Percentiles rank a stretch among this genome's conserved stretches.
phyloP scores from a whole-genome alignment of 1,140 invertebrate genomes.

The Camponotus floridanus region DNA sequence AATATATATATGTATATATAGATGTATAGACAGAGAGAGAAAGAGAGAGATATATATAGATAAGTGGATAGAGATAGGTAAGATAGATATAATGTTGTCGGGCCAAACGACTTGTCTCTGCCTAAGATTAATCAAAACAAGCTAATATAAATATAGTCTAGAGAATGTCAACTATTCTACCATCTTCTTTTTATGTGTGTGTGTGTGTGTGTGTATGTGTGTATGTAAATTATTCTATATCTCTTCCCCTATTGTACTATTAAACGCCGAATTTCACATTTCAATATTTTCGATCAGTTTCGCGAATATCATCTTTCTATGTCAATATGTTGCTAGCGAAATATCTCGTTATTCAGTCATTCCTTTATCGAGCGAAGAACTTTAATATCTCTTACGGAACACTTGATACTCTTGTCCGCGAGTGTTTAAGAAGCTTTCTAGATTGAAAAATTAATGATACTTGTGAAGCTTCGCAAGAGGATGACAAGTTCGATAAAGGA shows the following conservation, averaged over 20 bases:
- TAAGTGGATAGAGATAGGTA: constrained; percentile 23
- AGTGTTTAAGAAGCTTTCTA: constrained; percentile 13
- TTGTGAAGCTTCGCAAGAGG: not conserved
- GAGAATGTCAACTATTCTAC: constrained; percentile 45
- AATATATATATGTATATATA: not conserved
- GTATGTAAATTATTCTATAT: constrained; percentile 14
- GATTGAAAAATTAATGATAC: constrained; percentile 23
- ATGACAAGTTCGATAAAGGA: constrained; percentile 26
- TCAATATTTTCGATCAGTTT: constrained; percentile 3
- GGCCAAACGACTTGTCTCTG: constrained; percentile 42
- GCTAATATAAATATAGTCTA: constrained; percentile 53
- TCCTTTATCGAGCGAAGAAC: constrained; percentile 8
- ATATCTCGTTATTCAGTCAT: not conserved
- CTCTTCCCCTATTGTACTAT: constrained; percentile 14
- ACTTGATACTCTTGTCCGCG: constrained; percentile 18
- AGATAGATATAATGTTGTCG: constrained; percentile 34
- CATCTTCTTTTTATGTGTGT: not conserved
- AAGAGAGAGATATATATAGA: not conserved
- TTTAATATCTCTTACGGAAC: constrained; percentile 8
- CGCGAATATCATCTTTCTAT: constrained; percentile 6
- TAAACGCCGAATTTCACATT: constrained; percentile 41
- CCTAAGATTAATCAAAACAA: constrained; percentile 55
- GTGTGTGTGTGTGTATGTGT: too few relatives aligned
- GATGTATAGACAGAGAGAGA: not conserved
- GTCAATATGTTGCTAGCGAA: not conserved